Evolutionary conservation across 1,140 invertebrate species (phyloP).

Genomic region (Drepana arcuata): DNA sequence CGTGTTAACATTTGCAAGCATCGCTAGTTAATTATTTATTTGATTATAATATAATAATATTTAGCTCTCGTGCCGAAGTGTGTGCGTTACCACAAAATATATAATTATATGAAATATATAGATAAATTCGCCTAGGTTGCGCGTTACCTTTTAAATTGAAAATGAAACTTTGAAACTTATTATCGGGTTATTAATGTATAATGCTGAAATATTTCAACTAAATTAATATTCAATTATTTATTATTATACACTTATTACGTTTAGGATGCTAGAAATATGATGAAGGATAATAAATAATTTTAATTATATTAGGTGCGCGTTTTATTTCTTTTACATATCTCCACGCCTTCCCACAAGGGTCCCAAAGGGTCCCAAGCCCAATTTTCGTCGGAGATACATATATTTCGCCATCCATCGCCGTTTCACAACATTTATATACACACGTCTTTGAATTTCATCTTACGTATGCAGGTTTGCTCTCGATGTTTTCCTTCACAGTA

Average conservation of each 20-base stretch:
- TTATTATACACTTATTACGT: conserved; percentile 74
- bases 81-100: too few species aligned
- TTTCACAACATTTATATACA: too few species aligned
- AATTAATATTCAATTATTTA: conserved; percentile 73
- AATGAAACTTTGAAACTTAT: conserved; percentile 51
- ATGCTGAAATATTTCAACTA: conserved; percentile 68
- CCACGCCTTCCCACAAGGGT: too few species aligned
- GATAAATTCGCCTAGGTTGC: conserved; percentile 69
- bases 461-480: too few species aligned
- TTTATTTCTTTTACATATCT: conserved; percentile 45
- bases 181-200: conserved; percentile 64
- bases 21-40: conserved; percentile 44
- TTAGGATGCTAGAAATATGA: conserved; percentile 74
- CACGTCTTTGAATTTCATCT: too few species aligned
- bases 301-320: conserved; percentile 71
- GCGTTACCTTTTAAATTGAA: conserved; percentile 63
- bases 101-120: too few species aligned
- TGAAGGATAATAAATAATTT: conserved; percentile 75
- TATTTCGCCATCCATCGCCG: too few species aligned
- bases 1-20: conserved; percentile 45
- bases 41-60: conserved; percentile 17
- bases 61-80: conserved; percentile 8
- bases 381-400: too few species aligned
- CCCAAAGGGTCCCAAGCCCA: too few species aligned
- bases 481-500: too few species aligned